Base-by-base conservation (phyloP, 2,797 vertebrate species). In the Caiman crocodilus region DNA sequence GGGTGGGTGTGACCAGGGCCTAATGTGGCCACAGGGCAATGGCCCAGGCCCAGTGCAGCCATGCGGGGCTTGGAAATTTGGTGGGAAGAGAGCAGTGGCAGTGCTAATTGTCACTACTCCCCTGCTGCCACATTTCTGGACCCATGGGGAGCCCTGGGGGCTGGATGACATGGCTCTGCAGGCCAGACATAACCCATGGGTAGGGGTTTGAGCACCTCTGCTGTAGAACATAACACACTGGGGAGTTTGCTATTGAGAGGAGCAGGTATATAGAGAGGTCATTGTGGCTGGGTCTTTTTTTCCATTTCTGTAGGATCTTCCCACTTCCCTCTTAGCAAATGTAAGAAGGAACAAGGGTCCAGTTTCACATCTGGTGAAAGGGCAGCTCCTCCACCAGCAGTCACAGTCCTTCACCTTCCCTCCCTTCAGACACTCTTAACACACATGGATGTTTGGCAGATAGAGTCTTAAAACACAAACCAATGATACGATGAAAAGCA, bases 401-500 rank as follows among this genome's bases (percentile, higher is more conserved):
- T 92, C 69, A 12, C 32, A 16, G 28, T 82, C 28, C 85, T 57
- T 55, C 85, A 63, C 67, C 35, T 87, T 73, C 42, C 5, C 81
- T 84, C 73, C 82, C 65, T 87, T 89, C 92, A 71, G 79, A 84
- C 79, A 88, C 76, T 60, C 80, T 50, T 84, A 65, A 80, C 92
- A 83, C 17, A 7, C 86, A 76, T 79, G 10, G 83, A 84, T 90
- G 85, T 90, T 95, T 92, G 87, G 95, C 85, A 94, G 91, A 35
- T 81, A 67, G 76, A 32, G 84, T 88, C 92, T 94, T 94, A 87
- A 93, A 96, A 89, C 77, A 88, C 89, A 94, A 76, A 85, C 94
- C 93, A 92, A 88, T 77, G 90, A 63, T 82, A 93, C 92, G 89
- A 85, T 95, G 92, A 95, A 97, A 93, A 25, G 84, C 88, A 95